Percentiles rank a stretch among this genome's conserved stretches.
Evolutionary conservation across 2,888 invertebrate species (phyloP).

Genomic region (Sympetrum striolatum): DNA sequence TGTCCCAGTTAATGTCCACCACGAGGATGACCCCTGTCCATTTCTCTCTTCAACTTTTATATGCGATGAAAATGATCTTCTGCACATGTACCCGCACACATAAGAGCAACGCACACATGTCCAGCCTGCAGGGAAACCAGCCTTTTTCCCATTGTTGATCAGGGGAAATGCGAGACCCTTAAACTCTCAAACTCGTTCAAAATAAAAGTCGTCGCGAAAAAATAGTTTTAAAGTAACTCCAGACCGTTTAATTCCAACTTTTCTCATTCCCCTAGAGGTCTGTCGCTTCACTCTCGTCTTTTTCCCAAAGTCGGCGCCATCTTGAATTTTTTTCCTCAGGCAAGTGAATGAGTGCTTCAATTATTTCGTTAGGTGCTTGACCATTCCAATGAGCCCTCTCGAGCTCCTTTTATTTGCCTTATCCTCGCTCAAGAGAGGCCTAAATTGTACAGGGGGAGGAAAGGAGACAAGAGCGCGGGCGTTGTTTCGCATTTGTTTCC

Average conservation of each 20-base stretch:
- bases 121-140: background rate
- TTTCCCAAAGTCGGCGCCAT: background rate
- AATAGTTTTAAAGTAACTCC: background rate
- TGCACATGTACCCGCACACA: background rate
- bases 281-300: background rate
- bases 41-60: too few relatives aligned
- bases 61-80: background rate
- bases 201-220: too few relatives aligned
- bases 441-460: background rate
- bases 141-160: background rate
- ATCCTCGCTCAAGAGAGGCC: background rate
- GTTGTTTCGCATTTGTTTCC: background rate
- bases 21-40: too few relatives aligned
- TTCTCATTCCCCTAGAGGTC: background rate
- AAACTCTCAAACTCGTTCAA: too few relatives aligned
- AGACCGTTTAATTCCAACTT: conserved; percentile 14
- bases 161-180: too few relatives aligned
- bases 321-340: background rate
- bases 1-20: too few relatives aligned
- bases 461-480: background rate
- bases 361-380: background rate
- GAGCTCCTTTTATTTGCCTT: background rate
- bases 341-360: background rate
- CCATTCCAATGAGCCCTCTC: background rate
- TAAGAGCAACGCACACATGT: background rate